phyloP scores from a whole-genome alignment of 2,113 vertebrate genomes.

The Eulemur rufifrons region DNA sequence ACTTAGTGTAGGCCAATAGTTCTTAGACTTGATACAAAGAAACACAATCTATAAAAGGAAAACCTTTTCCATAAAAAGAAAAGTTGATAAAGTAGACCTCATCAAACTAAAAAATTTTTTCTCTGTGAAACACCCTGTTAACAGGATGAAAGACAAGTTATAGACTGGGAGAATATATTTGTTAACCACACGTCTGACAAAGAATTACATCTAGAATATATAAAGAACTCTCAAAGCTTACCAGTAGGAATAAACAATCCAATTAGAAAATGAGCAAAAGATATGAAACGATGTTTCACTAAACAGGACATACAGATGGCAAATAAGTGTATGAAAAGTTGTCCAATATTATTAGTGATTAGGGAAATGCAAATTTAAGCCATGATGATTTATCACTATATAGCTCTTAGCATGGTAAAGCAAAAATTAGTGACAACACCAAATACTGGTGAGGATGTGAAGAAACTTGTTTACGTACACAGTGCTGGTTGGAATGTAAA shows the following conservation, averaged over 20 bases:
- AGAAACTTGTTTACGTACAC: background rate
- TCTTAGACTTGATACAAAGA: background rate
- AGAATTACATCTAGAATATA: background rate
- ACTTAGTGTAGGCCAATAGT: background rate
- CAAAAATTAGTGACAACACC: background rate
- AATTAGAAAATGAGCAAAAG: background rate
- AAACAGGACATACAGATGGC: background rate
- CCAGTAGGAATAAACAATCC: background rate
- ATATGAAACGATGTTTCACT: background rate
- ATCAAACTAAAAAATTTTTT: slow-evolving; percentile 1
- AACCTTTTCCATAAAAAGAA: background rate
- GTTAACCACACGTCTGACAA: background rate
- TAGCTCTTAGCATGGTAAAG: background rate
- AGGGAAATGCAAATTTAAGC: background rate
- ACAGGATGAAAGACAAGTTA: background rate
- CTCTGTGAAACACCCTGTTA: background rate
- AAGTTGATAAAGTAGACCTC: background rate
- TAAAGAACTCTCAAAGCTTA: background rate
- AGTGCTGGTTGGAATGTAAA: background rate
- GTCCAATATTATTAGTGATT: background rate
- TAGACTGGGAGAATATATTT: background rate
- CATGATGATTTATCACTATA: background rate
- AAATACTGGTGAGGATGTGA: background rate
- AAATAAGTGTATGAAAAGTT: background rate
- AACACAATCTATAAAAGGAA: background rate